Evolutionary conservation across 1,140 invertebrate genomes (phyloP).

Genomic region (Stenopsyche tienmushanensis): DNA sequence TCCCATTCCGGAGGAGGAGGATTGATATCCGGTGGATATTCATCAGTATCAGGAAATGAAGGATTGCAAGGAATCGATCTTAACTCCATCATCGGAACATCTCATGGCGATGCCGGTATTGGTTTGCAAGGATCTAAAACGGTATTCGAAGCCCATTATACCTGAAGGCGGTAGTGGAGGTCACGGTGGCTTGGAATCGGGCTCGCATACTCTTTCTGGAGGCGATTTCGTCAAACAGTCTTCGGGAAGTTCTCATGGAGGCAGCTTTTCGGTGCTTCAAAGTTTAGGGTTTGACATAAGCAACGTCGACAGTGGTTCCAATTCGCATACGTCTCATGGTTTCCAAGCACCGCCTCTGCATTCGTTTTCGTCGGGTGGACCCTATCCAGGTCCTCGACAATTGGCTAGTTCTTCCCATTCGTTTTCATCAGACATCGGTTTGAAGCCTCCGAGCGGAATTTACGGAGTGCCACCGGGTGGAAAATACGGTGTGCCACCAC

Average conservation of each 20-base stretch:
- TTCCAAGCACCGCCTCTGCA: slow-evolving; percentile 56
- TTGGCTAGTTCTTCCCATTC: slow-evolving; percentile 44
- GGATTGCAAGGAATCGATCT: slow-evolving; percentile 52
- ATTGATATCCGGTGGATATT: slow-evolving; percentile 43
- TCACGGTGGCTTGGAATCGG: slow-evolving; percentile 1
- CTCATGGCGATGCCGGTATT: slow-evolving; percentile 49
- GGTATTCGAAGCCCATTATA: slow-evolving; percentile 55
- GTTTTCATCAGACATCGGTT: slow-evolving; percentile 48
- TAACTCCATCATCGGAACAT: slow-evolving; percentile 49
- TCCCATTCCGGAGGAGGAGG: slow-evolving; percentile 18
- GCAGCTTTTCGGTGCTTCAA: slow-evolving; percentile 50
- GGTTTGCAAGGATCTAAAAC: slow-evolving; percentile 54
- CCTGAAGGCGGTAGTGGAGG: slow-evolving; percentile 43
- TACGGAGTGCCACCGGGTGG: slow-evolving; percentile 58
- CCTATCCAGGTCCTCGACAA: slow-evolving; percentile 55
- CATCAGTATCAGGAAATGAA: slow-evolving; percentile 45
- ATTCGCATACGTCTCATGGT: slow-evolving; percentile 45
- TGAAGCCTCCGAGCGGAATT: slow-evolving; percentile 57
- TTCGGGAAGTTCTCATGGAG: slow-evolving; percentile 37
- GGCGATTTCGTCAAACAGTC: slow-evolving; percentile 16
- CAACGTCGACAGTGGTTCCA: slow-evolving; percentile 16
- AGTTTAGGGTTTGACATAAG: slow-evolving; percentile 54
- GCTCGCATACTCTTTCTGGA: slow-evolving; percentile 2
- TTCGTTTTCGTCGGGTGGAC: slow-evolving; percentile 52
- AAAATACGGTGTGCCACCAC: slow-evolving; percentile 58